A percentile compares a stretch with the other conserved stretches of the same genome.
Evolutionary conservation across 2,797 vertebrate genomes (phyloP).

Genomic region (Etheostoma nigrum): DNA sequence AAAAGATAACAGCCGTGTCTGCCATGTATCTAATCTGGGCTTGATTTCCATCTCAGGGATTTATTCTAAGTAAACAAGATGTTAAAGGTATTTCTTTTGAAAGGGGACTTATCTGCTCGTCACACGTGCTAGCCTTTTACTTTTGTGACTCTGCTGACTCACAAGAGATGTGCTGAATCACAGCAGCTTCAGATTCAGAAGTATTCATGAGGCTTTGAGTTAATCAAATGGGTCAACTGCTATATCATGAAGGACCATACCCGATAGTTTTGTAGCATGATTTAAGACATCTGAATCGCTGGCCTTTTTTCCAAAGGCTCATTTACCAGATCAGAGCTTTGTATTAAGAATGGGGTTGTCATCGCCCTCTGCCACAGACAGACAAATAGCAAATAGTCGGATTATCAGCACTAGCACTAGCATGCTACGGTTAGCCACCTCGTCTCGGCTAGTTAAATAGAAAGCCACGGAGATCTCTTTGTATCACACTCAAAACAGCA

Average conservation of each 20-base stretch:
- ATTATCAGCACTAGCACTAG: neutral
- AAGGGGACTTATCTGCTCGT: slow-evolving; percentile 64
- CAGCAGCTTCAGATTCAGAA: slow-evolving; percentile 50
- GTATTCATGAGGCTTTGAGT: slow-evolving; percentile 42
- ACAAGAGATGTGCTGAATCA: slow-evolving; percentile 54
- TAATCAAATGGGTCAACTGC: slow-evolving; percentile 42
- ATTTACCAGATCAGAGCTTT: slow-evolving; percentile 6
- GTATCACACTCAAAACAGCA: too few relatives aligned
- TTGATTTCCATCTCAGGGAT: slow-evolving; percentile 67
- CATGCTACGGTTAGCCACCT: too few relatives aligned
- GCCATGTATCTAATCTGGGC: slow-evolving; percentile 60
- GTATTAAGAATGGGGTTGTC: neutral
- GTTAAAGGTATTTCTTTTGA: slow-evolving; percentile 56
- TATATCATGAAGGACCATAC: slow-evolving; percentile 51
- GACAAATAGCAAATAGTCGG: neutral
- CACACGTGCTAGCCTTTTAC: slow-evolving; percentile 52
- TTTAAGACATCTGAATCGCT: slow-evolving; percentile 19
- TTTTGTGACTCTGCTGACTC: slow-evolving; percentile 58
- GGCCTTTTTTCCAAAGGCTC: neutral
- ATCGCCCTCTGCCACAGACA: neutral
- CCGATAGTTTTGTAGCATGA: neutral
- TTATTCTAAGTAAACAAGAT: slow-evolving; percentile 67
- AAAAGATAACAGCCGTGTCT: slow-evolving; percentile 67
- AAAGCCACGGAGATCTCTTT: too few relatives aligned
- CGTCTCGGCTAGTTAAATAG: too few relatives aligned